Percentiles rank a stretch among this genome's conserved stretches.
Conservation (phyloP, 2,888 invertebrate genomes). For the Netelia fuscicornis region DNA sequence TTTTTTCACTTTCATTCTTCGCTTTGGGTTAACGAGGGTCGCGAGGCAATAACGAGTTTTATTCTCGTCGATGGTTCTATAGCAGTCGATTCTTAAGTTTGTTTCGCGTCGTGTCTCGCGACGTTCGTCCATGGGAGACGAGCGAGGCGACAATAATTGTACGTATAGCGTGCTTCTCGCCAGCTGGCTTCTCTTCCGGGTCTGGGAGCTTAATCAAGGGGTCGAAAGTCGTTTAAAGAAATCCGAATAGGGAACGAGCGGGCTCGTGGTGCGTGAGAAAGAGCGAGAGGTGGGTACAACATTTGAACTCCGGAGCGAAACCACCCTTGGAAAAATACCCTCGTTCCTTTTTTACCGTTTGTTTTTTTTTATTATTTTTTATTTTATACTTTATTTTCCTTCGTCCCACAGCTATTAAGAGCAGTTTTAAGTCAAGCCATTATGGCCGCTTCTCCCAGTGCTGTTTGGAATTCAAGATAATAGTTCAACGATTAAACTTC, state of each 20-base stretch:
- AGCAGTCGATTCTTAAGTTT: constrained; percentile 29
- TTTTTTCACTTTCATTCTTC: neutral
- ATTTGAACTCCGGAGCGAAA: neutral
- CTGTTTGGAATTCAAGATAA: neutral
- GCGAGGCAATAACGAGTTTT: neutral
- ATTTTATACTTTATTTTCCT: neutral
- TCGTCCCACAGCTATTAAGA: constrained; percentile 13
- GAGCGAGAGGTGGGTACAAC: neutral
- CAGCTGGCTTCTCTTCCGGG: constrained; percentile 4
- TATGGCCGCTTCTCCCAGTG: neutral
- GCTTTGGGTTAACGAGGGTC: neutral
- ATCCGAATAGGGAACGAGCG: constrained; percentile 11
- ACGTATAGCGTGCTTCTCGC: constrained; percentile 1
- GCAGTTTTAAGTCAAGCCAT: neutral
- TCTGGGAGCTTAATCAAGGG: constrained; percentile 37
- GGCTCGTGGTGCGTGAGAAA: neutral
- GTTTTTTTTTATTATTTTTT: neutral
- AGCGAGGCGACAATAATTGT: neutral
- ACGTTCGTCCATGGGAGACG: neutral
- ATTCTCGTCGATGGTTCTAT: constrained; percentile 5
- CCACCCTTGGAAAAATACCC: too few species aligned
- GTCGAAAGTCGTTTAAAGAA: constrained; percentile 47
- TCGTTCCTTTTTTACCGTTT: too few species aligned
- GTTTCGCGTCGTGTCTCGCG: neutral
- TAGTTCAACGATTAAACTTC: too few species aligned